Percentiles rank a stretch among this genome's conserved stretches.
These are phyloP conservation scores for Macrotis lagotis DNA, from an alignment of 2,113 vertebrate genomes.

Conservation along the genomic window DNA sequence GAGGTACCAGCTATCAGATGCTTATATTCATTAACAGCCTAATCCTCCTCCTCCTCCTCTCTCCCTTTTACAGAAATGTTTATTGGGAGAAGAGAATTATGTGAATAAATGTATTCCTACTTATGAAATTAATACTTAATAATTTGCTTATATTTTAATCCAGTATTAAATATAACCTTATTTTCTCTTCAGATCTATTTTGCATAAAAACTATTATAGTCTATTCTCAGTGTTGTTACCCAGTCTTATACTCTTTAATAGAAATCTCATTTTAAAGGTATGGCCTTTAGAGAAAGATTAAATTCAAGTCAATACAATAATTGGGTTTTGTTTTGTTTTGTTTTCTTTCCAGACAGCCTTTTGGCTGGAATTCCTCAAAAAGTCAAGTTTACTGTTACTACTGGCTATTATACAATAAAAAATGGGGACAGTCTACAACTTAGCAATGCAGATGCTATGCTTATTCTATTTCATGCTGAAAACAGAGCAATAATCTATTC, in stretches of 20 bases:
- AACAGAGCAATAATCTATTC: conserved; percentile 88
- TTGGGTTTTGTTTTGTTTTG: neutral
- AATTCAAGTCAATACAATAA: neutral
- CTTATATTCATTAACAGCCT: neutral
- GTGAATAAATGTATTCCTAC: neutral
- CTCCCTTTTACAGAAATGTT: neutral
- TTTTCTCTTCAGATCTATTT: neutral
- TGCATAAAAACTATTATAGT: neutral
- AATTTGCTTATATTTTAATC: neutral
- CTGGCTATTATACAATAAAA: conserved; percentile 94
- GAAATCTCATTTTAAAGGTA: neutral
- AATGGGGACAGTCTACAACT: conserved; percentile 95
- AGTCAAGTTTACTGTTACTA: conserved; percentile 94
- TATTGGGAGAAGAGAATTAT: no score
- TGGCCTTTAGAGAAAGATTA: neutral
- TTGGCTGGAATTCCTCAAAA: conserved; percentile 96
- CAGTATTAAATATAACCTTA: neutral
- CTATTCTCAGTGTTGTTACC: neutral
- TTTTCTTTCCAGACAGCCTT: conserved; percentile 88
- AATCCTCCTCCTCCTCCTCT: neutral
- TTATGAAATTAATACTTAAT: neutral
- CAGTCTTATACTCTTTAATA: neutral
- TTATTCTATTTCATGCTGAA: conserved; percentile 86
- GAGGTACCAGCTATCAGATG: neutral
- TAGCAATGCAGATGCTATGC: conserved; percentile 93